Evolutionary conservation across 2,797 vertebrate species (phyloP).

Genomic region (Poecilia picta): DNA sequence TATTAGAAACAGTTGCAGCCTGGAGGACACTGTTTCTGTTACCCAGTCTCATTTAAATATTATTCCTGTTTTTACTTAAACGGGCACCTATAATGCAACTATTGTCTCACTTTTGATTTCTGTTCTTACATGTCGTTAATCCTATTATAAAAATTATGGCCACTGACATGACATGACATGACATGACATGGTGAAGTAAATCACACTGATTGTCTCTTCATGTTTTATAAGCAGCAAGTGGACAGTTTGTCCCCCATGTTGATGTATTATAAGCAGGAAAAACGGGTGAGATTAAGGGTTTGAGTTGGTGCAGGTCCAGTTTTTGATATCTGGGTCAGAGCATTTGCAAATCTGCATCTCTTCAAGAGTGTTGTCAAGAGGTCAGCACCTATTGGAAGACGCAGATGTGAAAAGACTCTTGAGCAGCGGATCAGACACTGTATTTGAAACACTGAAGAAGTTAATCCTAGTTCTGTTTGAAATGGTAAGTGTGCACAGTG

Average conservation of each 20-base stretch:
- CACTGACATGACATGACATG: background rate
- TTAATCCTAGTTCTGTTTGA: background rate
- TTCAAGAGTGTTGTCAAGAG: background rate
- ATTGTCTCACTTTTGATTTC: background rate
- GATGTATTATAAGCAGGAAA: background rate
- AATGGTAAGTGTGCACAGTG: background rate
- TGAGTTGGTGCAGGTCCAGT: background rate
- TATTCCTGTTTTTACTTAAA: background rate
- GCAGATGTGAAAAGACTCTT: background rate
- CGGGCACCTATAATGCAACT: background rate
- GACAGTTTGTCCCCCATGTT: background rate
- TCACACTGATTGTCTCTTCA: background rate
- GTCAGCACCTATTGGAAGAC: background rate
- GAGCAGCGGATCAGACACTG: background rate
- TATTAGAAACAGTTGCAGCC: background rate
- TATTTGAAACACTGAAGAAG: background rate
- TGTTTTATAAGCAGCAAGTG: background rate
- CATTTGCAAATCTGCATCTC: background rate
- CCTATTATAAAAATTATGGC: background rate
- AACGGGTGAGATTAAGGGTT: background rate
- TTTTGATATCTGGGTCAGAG: background rate
- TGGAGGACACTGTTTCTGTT: background rate
- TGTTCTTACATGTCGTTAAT: background rate
- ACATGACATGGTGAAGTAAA: background rate
- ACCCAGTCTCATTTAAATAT: background rate